Base-by-base conservation (phyloP, 2,888 invertebrate genomes). In the Acanthosepion lycidas region DNA sequence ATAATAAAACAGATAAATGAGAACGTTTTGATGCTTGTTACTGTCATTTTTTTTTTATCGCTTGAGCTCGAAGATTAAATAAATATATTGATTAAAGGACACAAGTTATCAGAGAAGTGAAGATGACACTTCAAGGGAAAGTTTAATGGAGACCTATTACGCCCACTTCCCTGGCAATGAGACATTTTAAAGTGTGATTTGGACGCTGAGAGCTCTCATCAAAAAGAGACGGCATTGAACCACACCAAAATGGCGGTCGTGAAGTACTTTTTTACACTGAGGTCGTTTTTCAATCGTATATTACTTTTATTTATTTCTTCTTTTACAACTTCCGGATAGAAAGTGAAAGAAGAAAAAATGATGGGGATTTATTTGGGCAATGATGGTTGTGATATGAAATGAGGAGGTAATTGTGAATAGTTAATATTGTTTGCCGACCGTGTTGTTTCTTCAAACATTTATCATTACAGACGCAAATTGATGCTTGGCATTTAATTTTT, bases 1-100 rank as follows among this genome's bases (percentile, higher is more conserved):
- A 78, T 78, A 78, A 78, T 78, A 78, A 78, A 78, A 78, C 78
- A 15, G 78, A 78, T 78, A 78, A 78, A 33, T 78, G 78, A 78
- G 78, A 78, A 15, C 15, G 78, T 78, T 78, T 78, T 78, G 78
- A 78, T 78, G 78, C 33, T 78, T n/a, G 78, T 78, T n/a, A n/a
- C 78, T n/a, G 78, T 78, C 59, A 59, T 78, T 78, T 28, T 26
- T 78, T 28, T 26, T 78, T 78, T 78, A 78, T 78, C 78, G n/a
- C 78, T 78, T n/a, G n/a, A 78, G 33, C 78, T 33, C 78, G 33
- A 78, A 78, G 78, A 78, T n/a, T 78, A n/a, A 78, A 78, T n/a
- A 78, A 78, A 78, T n/a, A 78, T 78, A 78, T 78, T 78, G 78
- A 78, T 78, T 78, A n/a, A 78, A 78, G 3, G 78, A 78, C 12